Evolutionary conservation across 2,888 invertebrate genomes (phyloP).

Genomic region (Heliconius charithonia): DNA sequence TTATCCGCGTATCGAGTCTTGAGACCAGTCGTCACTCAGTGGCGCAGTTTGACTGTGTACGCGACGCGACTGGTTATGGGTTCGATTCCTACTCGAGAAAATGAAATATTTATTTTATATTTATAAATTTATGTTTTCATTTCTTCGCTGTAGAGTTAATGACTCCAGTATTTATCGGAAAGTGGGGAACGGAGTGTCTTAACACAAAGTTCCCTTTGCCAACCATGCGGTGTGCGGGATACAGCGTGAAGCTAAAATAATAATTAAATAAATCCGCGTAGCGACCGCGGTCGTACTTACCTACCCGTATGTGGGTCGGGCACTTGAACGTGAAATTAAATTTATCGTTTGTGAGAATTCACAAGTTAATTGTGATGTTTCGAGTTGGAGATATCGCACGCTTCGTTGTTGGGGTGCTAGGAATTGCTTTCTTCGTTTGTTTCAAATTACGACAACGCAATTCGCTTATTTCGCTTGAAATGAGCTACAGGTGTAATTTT

Average conservation of each 20-base stretch:
- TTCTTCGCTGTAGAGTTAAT: too few relatives aligned
- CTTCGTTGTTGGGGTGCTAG: conserved; percentile 39
- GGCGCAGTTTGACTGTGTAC: too few relatives aligned
- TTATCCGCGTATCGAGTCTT: conserved; percentile 67
- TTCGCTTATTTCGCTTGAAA: conserved; percentile 26
- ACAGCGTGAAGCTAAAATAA: too few relatives aligned
- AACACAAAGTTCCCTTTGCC: too few relatives aligned
- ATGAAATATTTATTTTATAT: too few relatives aligned
- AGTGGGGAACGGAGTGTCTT: too few relatives aligned
- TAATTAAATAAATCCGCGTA: conserved; percentile 53
- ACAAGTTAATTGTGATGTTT: conserved; percentile 61
- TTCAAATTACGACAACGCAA: conserved; percentile 13
- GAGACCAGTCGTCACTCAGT: too few relatives aligned
- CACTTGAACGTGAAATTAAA: conserved; percentile 72
- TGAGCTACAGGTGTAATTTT: conserved; percentile 12
- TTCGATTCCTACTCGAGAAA: too few relatives aligned
- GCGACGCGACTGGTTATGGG: too few relatives aligned
- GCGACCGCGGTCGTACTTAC: conserved; percentile 61
- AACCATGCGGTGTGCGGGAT: too few relatives aligned
- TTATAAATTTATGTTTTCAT: too few relatives aligned
- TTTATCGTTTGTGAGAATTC: conserved; percentile 69
- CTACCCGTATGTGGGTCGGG: conserved; percentile 66
- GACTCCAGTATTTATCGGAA: too few relatives aligned
- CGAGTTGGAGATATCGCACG: conserved; percentile 43
- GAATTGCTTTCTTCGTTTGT: conserved; percentile 36